Conservation (phyloP, 2,888 invertebrate genomes). For the Coenonympha arcania region DNA sequence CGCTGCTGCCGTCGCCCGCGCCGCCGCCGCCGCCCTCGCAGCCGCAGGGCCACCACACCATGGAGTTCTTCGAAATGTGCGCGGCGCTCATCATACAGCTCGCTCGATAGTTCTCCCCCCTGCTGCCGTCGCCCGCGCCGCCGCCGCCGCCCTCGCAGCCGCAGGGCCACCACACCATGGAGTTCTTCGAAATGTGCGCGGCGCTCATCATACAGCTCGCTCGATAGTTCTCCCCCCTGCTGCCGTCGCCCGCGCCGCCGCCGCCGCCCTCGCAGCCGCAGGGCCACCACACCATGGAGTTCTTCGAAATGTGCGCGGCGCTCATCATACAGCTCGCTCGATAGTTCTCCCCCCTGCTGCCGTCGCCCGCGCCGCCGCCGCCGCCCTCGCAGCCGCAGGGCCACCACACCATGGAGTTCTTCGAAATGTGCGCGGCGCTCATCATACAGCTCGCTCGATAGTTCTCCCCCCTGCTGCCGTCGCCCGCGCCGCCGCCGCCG, state of each 20-base stretch:
- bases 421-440: conserved; percentile 99
- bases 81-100: conserved; percentile 98
- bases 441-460: conserved; percentile 98
- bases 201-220: conserved; percentile 98
- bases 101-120: conserved; percentile 80
- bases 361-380: conserved; percentile 38
- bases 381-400: conserved; percentile 65
- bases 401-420: conserved; percentile 99
- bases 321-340: conserved; percentile 98
- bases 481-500: conserved; percentile 40
- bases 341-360: conserved; percentile 59
- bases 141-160: conserved; percentile 39
- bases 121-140: conserved; percentile 39
- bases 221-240: conserved; percentile 73
- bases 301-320: conserved; percentile 99
- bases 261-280: conserved; percentile 47
- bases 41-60: conserved; percentile 89
- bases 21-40: conserved; percentile 38
- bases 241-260: conserved; percentile 37
- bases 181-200: conserved; percentile 99
- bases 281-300: conserved; percentile 99
- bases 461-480: conserved; percentile 39
- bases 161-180: conserved; percentile 96
- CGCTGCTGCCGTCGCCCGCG: conserved; percentile 39
- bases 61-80: conserved; percentile 99